These are phyloP conservation scores for Tychaedon coryphoeus DNA, from an alignment of 2,113 vertebrate genomes.

Conservation along the genomic window DNA sequence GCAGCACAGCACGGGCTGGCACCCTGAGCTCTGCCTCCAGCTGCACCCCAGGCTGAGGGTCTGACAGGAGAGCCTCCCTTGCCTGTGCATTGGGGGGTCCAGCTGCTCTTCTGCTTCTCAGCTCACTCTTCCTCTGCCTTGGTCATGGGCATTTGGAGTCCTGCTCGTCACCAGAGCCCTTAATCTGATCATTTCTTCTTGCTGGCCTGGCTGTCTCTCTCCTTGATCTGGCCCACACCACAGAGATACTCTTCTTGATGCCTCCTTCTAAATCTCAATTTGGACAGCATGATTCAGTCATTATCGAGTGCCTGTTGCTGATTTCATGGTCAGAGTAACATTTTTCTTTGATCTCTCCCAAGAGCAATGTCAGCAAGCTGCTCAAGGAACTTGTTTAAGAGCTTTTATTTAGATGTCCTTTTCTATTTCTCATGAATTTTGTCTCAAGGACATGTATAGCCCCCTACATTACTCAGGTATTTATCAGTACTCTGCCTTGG, in stretches of 20 bases:
- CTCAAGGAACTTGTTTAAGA: neutral
- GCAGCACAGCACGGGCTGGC: fast-evolving
- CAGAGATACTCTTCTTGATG: neutral
- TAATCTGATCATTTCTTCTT: neutral
- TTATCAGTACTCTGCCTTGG: neutral
- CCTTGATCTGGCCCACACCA: neutral
- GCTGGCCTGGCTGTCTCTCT: neutral
- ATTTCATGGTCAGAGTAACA: neutral
- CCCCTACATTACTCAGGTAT: neutral
- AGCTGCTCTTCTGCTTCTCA: neutral
- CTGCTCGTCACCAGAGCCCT: neutral
- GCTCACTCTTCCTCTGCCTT: neutral
- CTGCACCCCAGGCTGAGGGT: neutral
- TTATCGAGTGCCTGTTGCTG: neutral
- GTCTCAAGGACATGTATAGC: neutral
- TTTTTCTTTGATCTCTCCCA: neutral
- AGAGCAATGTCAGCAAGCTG: neutral
- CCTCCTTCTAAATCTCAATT: neutral
- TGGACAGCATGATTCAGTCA: neutral
- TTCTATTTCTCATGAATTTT: neutral
- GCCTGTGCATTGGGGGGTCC: fast-evolving
- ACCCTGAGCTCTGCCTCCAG: neutral
- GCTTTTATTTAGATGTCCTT: neutral
- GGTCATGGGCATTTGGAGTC: neutral
- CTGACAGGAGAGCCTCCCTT: neutral